Conservation (phyloP, 2,113 vertebrate genomes). For the Guaruba guarouba region DNA sequence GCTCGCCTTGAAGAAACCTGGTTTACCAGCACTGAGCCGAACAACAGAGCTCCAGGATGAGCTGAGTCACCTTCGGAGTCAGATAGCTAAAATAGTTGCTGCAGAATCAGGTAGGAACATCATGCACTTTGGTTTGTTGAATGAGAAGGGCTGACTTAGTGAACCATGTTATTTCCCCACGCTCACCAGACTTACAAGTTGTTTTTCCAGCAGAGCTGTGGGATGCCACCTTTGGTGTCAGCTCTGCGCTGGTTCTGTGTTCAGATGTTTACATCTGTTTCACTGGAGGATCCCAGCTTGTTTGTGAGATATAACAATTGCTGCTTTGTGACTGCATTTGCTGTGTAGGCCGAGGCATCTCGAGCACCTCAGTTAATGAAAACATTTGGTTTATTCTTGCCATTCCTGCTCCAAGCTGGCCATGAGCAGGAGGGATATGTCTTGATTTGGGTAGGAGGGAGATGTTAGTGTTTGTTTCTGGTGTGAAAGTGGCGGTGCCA, state of each 20-base stretch:
- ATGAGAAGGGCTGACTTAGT: not conserved
- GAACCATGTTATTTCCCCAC: fast-evolving
- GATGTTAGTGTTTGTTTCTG: not conserved
- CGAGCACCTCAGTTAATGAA: not conserved
- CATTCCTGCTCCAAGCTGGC: not conserved
- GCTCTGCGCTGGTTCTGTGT: not conserved
- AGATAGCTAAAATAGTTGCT: conserved; percentile 95
- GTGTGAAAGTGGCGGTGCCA: fast-evolving
- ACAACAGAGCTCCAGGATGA: conserved; percentile 95
- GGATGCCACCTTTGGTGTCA: not conserved
- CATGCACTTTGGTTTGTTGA: fast-evolving
- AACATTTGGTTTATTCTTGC: not conserved
- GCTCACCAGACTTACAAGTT: not conserved
- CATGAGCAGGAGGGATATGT: fast-evolving
- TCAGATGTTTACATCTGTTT: not conserved
- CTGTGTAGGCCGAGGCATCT: not conserved
- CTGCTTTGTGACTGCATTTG: not conserved
- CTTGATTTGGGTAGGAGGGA: not conserved
- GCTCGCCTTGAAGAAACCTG: conserved; percentile 90
- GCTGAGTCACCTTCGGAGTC: conserved; percentile 89
- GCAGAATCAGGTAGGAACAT: conserved; percentile 78
- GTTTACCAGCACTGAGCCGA: conserved; percentile 88
- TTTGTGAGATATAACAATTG: not conserved
- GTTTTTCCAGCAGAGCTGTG: not conserved
- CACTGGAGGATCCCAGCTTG: not conserved